phyloP scores from a whole-genome alignment of 2,113 vertebrate species.

The Cheilinus undulatus region DNA sequence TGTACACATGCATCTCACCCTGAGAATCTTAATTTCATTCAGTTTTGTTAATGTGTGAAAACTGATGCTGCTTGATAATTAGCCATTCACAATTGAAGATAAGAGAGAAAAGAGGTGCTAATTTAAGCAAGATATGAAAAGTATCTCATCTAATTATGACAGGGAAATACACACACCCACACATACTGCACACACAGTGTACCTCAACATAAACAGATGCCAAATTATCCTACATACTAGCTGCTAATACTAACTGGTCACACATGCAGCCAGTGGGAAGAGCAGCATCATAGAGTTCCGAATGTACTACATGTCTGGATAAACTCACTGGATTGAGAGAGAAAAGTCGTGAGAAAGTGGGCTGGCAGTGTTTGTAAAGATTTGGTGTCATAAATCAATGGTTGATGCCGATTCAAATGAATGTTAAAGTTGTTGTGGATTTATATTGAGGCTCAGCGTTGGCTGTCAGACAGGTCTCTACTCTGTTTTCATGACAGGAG shows the following conservation, averaged over 20 bases:
- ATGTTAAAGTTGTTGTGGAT: neutral
- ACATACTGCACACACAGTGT: neutral
- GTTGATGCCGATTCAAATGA: conserved; percentile 12
- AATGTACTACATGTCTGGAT: conserved; percentile 7
- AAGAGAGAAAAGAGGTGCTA: neutral
- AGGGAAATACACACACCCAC: neutral
- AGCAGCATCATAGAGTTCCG: too few species aligned
- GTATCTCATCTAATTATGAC: neutral
- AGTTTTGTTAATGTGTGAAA: too few species aligned
- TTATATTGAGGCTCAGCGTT: conserved; percentile 17
- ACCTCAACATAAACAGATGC: too few species aligned
- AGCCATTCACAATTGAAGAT: too few species aligned
- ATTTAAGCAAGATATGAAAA: neutral
- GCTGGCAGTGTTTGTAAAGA: conserved; percentile 29
- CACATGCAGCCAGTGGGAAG: conserved; percentile 42
- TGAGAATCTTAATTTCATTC: too few species aligned
- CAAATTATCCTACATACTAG: too few species aligned
- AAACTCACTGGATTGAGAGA: neutral
- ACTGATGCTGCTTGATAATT: too few species aligned
- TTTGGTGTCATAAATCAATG: conserved; percentile 36
- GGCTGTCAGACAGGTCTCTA: conserved; percentile 27
- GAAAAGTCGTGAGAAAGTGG: neutral
- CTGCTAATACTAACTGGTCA: conserved; percentile 24
- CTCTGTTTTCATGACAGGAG: conserved; percentile 33
- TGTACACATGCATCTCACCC: too few species aligned